Conservation (phyloP, 2,888 invertebrate genomes). For the Macrophya alboannulata region DNA sequence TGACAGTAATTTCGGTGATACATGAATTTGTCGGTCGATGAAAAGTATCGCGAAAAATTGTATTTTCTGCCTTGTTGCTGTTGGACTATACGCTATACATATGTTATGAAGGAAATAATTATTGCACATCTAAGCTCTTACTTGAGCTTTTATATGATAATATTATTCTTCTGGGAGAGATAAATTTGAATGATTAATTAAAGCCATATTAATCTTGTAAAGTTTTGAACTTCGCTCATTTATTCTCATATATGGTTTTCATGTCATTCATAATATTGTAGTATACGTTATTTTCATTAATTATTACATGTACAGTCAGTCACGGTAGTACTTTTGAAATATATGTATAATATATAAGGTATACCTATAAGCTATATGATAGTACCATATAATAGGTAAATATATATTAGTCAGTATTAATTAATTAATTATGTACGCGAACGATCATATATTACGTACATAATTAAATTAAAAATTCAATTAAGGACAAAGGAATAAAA, state of each 20-base stretch:
- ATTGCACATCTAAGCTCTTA: too few relatives aligned
- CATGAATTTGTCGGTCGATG: too few relatives aligned
- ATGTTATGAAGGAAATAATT: too few relatives aligned
- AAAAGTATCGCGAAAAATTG: too few relatives aligned
- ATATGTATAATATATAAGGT: background rate
- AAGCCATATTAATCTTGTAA: background rate
- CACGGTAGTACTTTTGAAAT: background rate
- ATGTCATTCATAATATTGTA: background rate
- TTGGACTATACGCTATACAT: too few relatives aligned
- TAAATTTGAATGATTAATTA: background rate
- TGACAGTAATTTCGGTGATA: too few relatives aligned
- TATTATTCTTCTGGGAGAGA: background rate
- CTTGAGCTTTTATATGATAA: background rate
- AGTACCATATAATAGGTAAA: background rate
- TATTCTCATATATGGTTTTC: background rate
- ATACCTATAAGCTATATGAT: background rate
- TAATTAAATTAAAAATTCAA: background rate
- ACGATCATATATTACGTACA: background rate
- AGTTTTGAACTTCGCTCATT: background rate
- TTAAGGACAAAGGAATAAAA: background rate
- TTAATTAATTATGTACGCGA: background rate
- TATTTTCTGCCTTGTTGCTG: too few relatives aligned
- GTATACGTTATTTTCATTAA: slow-evolving; percentile 13
- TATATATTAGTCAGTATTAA: slow-evolving; percentile 7
- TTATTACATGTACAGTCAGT: background rate